Evolutionary conservation across 2,888 invertebrate genomes (phyloP), one percentile per base, ranked within the genome.

Genomic region (Drosophila mimetica): DNA sequence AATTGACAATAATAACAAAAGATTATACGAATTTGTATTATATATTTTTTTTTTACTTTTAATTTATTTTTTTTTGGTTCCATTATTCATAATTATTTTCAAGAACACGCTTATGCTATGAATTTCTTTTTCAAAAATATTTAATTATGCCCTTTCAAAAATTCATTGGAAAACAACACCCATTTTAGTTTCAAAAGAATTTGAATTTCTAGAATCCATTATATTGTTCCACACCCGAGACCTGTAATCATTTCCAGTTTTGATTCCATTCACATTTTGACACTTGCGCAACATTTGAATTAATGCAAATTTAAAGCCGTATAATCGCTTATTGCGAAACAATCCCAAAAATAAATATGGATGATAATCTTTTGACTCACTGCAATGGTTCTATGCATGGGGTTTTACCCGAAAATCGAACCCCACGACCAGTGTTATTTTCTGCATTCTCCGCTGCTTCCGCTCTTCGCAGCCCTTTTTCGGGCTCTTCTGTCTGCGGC

Each of bases 241-340:
- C 53, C 65, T 53, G 65, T 53, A 65, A 65, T 65, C 22, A 54
- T 28, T 53, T 39, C 47, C 41, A 64, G 41, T 65, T 63, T 28
- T 28, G 47, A 13, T 64, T 65, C n/a, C 34, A 64, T 48, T 51
- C 28, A 52, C 20, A 46, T 63, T 46, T 22, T 61, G 57, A 44
- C 36, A 60, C 57, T 44, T 41, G 16, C 14, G 16, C 7, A 22
- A 30, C 55, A 57, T 57, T 30, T 22, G n/a, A 46, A 37, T 46
- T 58, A 46, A 60, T 60, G 60, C 37, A n/a, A 60, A 60, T 60
- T 20, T 20, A 8, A 4, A 25, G 18, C 9, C 1, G 39, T 9
- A 53, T 57, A 60, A 60, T 60, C 44, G 9, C 9, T 46, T 57
- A 46, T 57, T n/a, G 58, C 60, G 58, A 60, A 60, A 60, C 37